Evolutionary conservation across 2,888 invertebrate species (phyloP).

Genomic region (Odontocolon sp.): DNA sequence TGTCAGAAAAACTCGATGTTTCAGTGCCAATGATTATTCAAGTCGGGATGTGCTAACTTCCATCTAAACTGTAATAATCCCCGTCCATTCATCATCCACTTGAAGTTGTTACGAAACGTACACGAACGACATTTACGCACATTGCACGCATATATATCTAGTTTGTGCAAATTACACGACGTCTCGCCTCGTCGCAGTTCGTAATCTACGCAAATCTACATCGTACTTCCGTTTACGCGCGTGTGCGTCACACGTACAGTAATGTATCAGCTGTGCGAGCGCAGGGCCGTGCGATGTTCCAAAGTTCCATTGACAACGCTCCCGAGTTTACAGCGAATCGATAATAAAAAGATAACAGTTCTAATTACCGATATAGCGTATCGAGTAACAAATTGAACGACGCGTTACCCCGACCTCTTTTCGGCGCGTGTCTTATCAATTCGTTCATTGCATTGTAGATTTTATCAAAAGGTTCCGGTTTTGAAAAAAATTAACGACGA

Average conservation of each 20-base stretch:
- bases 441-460: too few species aligned
- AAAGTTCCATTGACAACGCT: constrained; percentile 38
- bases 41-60: constrained; percentile 16
- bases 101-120: constrained; percentile 12
- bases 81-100: constrained; percentile 31
- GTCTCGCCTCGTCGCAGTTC: too few species aligned
- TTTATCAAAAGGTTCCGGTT: background rate
- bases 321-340: constrained; percentile 8
- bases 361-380: too few species aligned
- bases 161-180: background rate
- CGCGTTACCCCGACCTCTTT: too few species aligned
- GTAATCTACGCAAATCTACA: constrained; percentile 23
- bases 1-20: background rate
- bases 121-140: background rate
- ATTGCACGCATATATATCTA: background rate
- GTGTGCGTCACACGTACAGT: background rate
- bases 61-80: constrained; percentile 6
- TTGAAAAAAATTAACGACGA: background rate
- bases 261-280: constrained; percentile 48
- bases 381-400: too few species aligned
- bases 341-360: constrained; percentile 23
- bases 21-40: background rate
- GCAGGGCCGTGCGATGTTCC: constrained; percentile 53
- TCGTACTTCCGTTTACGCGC: constrained; percentile 39
- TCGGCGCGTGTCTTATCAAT: too few species aligned